phyloP scores from a whole-genome alignment of 2,888 invertebrate genomes.

The Rhagophthalmus giganteus region DNA sequence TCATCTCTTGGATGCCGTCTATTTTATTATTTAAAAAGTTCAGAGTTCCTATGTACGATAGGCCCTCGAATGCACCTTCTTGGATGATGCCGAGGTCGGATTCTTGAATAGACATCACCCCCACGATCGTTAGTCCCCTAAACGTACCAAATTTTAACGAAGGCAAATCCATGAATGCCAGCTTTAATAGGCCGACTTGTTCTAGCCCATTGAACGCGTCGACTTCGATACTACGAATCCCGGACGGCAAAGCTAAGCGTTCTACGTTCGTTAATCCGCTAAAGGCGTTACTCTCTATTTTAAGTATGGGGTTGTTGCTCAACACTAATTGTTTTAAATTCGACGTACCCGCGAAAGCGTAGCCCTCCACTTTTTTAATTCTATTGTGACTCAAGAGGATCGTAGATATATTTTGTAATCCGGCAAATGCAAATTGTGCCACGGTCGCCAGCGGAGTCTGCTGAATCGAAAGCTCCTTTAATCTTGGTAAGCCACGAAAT shows the following conservation, averaged over 20 bases:
- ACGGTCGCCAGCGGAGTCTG: slow-evolving; percentile 81
- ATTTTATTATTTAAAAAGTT: slow-evolving; percentile 85
- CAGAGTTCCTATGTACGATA: slow-evolving; percentile 70
- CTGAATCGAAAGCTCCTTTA: slow-evolving; percentile 81
- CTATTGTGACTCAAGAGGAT: slow-evolving; percentile 63
- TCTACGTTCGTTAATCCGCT: slow-evolving; percentile 82
- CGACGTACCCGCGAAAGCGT: slow-evolving; percentile 86
- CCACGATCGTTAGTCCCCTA: slow-evolving; percentile 74
- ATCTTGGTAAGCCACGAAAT: slow-evolving; percentile 78
- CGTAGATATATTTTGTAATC: slow-evolving; percentile 78
- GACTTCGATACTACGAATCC: slow-evolving; percentile 73
- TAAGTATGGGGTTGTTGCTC: slow-evolving; percentile 81
- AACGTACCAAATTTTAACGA: slow-evolving; percentile 73
- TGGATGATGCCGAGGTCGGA: slow-evolving; percentile 78
- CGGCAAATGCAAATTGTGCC: slow-evolving; percentile 82
- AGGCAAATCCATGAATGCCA: slow-evolving; percentile 82
- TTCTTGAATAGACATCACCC: slow-evolving; percentile 76
- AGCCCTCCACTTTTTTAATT: slow-evolving; percentile 63
- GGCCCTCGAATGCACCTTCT: slow-evolving; percentile 75
- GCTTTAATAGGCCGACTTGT: slow-evolving; percentile 77
- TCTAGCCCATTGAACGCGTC: slow-evolving; percentile 82
- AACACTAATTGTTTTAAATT: slow-evolving; percentile 80
- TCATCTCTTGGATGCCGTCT: slow-evolving; percentile 76
- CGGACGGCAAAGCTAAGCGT: slow-evolving; percentile 80
- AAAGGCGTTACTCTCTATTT: slow-evolving; percentile 81